Conservation (phyloP, 2,888 invertebrate genomes). For the Orchestes rusci region DNA sequence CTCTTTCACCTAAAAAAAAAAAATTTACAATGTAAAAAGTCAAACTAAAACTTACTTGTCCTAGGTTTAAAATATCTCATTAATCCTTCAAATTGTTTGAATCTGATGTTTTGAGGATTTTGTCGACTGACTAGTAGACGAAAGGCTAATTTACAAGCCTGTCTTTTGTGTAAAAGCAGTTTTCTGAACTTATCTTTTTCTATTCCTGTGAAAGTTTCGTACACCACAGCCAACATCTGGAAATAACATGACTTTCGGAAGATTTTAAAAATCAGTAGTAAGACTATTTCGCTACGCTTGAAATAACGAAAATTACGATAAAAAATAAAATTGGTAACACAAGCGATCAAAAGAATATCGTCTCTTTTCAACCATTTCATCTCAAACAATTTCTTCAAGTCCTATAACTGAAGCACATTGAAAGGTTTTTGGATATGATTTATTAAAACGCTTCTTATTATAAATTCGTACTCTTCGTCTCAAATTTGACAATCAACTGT, state of each 20-base stretch:
- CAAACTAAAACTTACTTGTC: constrained; percentile 48
- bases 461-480: too few relatives aligned
- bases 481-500: too few relatives aligned
- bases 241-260: constrained; percentile 19
- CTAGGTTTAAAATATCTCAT: constrained; percentile 72
- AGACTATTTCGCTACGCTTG: too few relatives aligned
- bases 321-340: too few relatives aligned
- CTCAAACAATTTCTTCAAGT: too few relatives aligned
- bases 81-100: constrained; percentile 73
- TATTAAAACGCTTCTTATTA: too few relatives aligned
- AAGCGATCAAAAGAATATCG: too few relatives aligned
- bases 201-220: constrained; percentile 80
- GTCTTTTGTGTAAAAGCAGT: constrained; percentile 70
- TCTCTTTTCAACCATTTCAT: too few relatives aligned
- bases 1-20: constrained; percentile 53
- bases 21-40: background rate
- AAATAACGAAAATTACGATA: too few relatives aligned
- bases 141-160: constrained; percentile 76
- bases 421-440: too few relatives aligned
- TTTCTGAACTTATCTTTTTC: constrained; percentile 82
- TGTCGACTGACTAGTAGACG: constrained; percentile 71
- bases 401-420: too few relatives aligned
- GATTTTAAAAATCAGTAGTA: background rate
- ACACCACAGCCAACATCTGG: constrained; percentile 83
- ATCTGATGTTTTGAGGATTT: constrained; percentile 58